Conservation (phyloP, 1,140 invertebrate genomes). For the Ridgeia piscesae region DNA sequence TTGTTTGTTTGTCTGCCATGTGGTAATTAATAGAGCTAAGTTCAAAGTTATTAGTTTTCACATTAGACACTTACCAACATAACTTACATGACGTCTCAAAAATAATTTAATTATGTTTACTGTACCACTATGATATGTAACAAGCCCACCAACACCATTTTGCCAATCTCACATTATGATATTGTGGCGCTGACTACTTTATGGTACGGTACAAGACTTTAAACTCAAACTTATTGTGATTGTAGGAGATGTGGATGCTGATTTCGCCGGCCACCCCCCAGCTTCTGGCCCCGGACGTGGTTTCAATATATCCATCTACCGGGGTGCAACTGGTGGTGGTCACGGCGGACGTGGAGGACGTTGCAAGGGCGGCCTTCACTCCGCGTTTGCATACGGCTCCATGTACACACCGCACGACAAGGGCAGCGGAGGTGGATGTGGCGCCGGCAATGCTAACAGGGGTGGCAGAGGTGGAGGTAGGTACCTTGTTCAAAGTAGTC, state of each 20-base stretch:
- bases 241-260: constrained; percentile 44
- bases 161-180: no score
- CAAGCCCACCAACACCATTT: no score
- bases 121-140: no score
- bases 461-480: constrained; percentile 43
- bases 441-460: constrained; percentile 11
- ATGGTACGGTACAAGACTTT: background rate
- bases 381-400: constrained; percentile 41
- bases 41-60: no score
- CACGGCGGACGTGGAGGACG: constrained; percentile 46
- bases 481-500: no score
- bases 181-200: no score
- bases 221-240: background rate
- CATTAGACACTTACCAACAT: no score
- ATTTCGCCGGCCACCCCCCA: constrained; percentile 36
- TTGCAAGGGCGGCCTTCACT: constrained; percentile 36
- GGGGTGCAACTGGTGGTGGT: constrained; percentile 40
- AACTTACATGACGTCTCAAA: no score
- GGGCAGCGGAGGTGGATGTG: constrained; percentile 41
- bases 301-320: constrained; percentile 28
- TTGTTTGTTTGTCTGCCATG: no score
- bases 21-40: no score
- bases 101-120: no score
- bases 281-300: constrained; percentile 38
- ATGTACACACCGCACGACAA: constrained; percentile 35